Percentiles rank a stretch among this genome's conserved stretches.
phyloP scores from a whole-genome alignment of 2,888 invertebrate species.

The Frankliniella intonsa region DNA sequence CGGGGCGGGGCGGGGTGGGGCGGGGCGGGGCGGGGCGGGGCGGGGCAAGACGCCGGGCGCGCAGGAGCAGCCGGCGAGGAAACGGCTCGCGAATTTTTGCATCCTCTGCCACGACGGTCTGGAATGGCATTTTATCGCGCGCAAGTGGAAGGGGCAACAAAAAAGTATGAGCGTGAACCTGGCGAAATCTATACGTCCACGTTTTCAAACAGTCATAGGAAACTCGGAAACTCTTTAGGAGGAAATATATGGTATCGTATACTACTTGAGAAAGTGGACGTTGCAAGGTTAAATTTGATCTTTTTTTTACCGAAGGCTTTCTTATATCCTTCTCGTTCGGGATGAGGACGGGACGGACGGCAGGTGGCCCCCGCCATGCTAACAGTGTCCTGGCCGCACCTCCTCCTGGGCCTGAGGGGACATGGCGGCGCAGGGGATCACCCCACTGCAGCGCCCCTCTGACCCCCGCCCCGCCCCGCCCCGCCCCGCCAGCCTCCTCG shows the following conservation, averaged over 20 bases:
- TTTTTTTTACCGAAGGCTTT: too few relatives aligned
- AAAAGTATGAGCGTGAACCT: too few relatives aligned
- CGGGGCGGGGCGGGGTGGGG: constrained; percentile 49
- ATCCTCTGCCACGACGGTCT: background rate
- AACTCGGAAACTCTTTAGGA: too few relatives aligned
- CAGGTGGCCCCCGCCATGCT: background rate
- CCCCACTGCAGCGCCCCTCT: background rate
- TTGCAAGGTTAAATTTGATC: too few relatives aligned
- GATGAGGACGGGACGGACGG: background rate
- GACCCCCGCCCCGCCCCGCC: background rate
- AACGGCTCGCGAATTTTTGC: background rate
- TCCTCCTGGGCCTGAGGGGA: background rate
- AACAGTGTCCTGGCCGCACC: background rate
- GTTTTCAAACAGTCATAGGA: too few relatives aligned
- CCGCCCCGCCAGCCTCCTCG: constrained; percentile 34
- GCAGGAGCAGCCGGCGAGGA: constrained; percentile 12
- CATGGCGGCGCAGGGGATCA: background rate
- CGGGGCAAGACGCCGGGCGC: constrained; percentile 21
- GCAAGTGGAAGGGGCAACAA: too few relatives aligned
- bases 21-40: constrained; percentile 46
- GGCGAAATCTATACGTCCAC: too few relatives aligned
- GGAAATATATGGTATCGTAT: too few relatives aligned
- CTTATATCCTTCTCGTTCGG: too few relatives aligned
- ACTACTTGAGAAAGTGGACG: too few relatives aligned
- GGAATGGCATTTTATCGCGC: constrained; percentile 29